Base-by-base conservation (phyloP, 2,113 vertebrate species). In the Oxygymnocypris stewartii region DNA sequence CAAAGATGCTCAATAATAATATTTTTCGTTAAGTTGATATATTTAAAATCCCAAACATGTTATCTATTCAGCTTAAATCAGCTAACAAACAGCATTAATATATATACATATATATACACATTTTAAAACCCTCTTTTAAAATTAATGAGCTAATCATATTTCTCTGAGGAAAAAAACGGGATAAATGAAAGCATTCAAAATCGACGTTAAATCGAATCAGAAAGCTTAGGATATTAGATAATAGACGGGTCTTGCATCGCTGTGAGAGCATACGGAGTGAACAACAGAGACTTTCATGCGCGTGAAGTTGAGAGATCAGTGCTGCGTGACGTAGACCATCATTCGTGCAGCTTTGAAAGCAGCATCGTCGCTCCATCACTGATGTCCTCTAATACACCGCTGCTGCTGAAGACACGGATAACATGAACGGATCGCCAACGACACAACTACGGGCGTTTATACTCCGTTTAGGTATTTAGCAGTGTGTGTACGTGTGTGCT, bases 391-490 rank as follows among this genome's bases (percentile, higher is more conserved):
- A 87, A 23, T 87, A 67, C 83, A 65, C 18, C 78, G 28, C 89
- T 89, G 91, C 92, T 88, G 89, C 90, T 88, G 90, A 89, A 91
- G 94, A 84, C 54, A 84, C 93, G 89, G 92, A 90, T 69, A 88
- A 63, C 54, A 87, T 84, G 87, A 89, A 87, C 80, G 93, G 91
- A 88, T 84, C 87, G 44, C 86, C 86, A 84, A 90, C 89, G 89
- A 77, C 89, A 86, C 84, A 86, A 69, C 77, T 79, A 90, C 90
- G 88, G 85, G 87, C 88, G 85, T 90, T 87, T 91, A 85, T 13
- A 87, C 69, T 82, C n/a, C 14, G 42, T 82, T 77, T 57, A 51
- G n/a, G 44, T 82, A 31, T 82, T 82, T 51, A 82, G 40, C 79
- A 47, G 59, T 23, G 25, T n/a, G n/a, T 85, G 23, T 59, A 59